Evolutionary conservation across 2,797 vertebrate species (phyloP).

Genomic region (Acrossocheilus wenchowensis): DNA sequence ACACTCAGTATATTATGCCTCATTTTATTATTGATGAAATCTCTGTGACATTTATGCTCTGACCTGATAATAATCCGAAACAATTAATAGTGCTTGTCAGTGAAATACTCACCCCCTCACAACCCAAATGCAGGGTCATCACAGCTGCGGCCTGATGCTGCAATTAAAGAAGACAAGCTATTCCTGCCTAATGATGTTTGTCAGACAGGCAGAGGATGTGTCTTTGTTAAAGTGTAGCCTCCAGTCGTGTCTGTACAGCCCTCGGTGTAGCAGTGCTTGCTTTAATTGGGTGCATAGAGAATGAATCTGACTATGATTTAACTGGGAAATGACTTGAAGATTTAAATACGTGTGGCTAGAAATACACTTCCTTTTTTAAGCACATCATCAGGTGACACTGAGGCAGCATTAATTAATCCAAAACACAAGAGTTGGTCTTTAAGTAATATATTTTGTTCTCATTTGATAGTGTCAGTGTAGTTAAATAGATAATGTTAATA

Average conservation of each 20-base stretch:
- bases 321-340: conserved; percentile 68
- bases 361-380: conserved; percentile 50
- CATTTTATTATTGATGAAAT: conserved; percentile 17
- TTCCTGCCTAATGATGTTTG: conserved; percentile 43
- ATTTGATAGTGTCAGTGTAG: not conserved
- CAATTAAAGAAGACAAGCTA: conserved; percentile 38
- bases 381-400: conserved; percentile 20
- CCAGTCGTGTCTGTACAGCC: conserved; percentile 44
- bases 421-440: conserved; percentile 20
- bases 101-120: conserved; percentile 25
- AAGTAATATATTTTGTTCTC: conserved; percentile 27
- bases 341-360: conserved; percentile 53
- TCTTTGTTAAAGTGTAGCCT: conserved; percentile 59
- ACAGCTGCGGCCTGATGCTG: conserved; percentile 14
- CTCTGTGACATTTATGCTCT: conserved; percentile 16
- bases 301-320: conserved; percentile 61
- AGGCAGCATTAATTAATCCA: conserved; percentile 58
- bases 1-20: not conserved
- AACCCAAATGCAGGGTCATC: not conserved
- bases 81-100: not conserved
- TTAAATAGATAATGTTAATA: not conserved
- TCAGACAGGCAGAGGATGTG: conserved; percentile 61
- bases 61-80: conserved; percentile 12
- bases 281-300: conserved; percentile 67
- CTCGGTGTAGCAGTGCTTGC: conserved; percentile 48